A percentile compares a stretch with the other conserved stretches of the same genome.
Conservation (phyloP, 2,797 vertebrate species). For the Natrix natrix region DNA sequence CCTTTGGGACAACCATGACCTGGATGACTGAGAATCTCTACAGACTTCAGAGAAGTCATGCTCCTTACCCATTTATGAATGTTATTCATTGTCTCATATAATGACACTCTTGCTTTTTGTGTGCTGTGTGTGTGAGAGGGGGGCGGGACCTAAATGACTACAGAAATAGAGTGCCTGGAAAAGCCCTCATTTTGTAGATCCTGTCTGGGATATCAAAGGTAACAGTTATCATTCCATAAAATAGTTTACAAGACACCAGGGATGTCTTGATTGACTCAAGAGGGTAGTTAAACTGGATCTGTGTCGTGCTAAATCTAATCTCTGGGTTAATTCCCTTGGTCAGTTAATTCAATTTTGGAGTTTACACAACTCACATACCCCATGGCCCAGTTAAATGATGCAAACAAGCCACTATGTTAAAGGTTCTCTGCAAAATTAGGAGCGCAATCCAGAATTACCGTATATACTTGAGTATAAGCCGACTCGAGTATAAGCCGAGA, state of each 20-base stretch:
- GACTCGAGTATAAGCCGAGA: too few relatives aligned
- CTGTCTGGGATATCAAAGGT: neutral
- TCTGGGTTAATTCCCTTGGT: neutral
- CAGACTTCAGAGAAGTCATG: neutral
- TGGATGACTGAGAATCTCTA: too few relatives aligned
- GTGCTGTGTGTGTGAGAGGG: neutral
- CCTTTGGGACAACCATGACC: too few relatives aligned
- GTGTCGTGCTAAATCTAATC: neutral
- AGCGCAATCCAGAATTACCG: constrained; percentile 21
- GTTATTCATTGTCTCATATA: neutral
- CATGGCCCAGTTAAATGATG: neutral
- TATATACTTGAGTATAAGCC: too few relatives aligned
- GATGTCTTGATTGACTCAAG: neutral
- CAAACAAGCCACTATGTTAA: neutral
- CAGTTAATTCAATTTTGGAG: neutral
- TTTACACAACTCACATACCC: neutral
- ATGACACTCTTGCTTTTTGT: neutral
- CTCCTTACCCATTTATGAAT: neutral
- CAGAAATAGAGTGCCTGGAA: neutral
- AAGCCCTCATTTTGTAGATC: neutral
- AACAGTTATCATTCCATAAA: neutral
- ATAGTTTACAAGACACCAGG: neutral
- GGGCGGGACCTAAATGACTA: neutral
- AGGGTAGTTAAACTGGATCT: neutral
- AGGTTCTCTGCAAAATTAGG: constrained; percentile 1